Evolutionary conservation across 2,888 invertebrate species (phyloP), one percentile per base, ranked within the genome.

Genomic region (Ganaspis brasiliensis): DNA sequence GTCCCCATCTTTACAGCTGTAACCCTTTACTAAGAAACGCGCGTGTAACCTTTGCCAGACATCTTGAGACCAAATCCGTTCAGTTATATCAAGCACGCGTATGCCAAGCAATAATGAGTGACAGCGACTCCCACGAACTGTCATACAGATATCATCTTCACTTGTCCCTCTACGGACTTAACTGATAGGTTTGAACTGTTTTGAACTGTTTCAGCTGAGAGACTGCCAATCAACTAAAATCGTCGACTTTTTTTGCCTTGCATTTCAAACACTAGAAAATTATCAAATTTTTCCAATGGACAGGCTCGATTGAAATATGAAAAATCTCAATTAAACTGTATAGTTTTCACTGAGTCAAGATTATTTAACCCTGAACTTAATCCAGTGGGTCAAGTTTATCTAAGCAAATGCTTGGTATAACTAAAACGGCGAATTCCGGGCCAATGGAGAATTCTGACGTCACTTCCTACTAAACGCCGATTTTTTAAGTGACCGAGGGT

Each of bases 71-170:
- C 82, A 85, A 86, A 84, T 83, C 73, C 49, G 82, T 82, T 80
- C 82, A 83, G 84, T 81, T 85, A 82, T 85, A 86, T 82, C 84
- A 83, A 79, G 85, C 88, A 86, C 83, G 85, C 84, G 86, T 82
- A 81, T 82, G 79, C 80, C 73, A 79, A 82, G 81, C 88, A 90
- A 90, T 88, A 89, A 89, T 90, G 91, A 91, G 85, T 91, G 91
- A 91, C 91, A 90, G 89, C 84, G 84, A 89, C 90, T 91, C 91
- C 90, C 89, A 91, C 91, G 88, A 85, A 87, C 87, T 90, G 91
- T 89, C 90, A 90, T 82, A 84, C 83, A 80, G 83, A 83, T 24
- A 67, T 67, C 45, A 67, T 67, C 45, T 67, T 45, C 45, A 67
- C 45, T 45, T 45, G 67, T 45, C 67, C 67, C 67, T 19, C 67